Evolutionary conservation across 2,888 invertebrate species (phyloP), one percentile per base, ranked within the genome.

Genomic region (Lithophane leautieri): DNA sequence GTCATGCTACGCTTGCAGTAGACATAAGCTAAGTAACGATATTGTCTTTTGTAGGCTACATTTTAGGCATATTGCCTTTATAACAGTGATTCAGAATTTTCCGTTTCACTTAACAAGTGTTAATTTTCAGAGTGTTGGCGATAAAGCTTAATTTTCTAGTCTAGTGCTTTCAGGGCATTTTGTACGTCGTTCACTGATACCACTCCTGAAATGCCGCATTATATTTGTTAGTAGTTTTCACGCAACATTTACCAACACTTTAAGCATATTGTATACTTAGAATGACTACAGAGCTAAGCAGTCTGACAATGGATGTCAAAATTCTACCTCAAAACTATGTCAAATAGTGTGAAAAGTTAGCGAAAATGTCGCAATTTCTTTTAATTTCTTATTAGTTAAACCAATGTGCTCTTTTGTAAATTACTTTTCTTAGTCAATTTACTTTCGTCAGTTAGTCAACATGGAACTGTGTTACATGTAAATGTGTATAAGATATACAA

Each of bases 111-210:
- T 70, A 22, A 60, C 54, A 68, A 84, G 63, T 72, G 70, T 73
- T 81, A 75, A 78, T 83, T 81, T 76, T 61, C 70, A 61, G 66
- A 85, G 79, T 79, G 72, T 76, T 79, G 42, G 68, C 70, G 72
- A 77, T 74, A 83, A 84, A 84, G 65, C 77, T 78, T 86, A 86
- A 86, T 86, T 77, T 79, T 79, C 77, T 76, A 65, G 69, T 77
- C 77, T 73, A 72, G 67, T 73, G 65, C 74, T 86, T 83, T 77
- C 52, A 63, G 66, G 65, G 73, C 65, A 73, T 85, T 82, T 85
- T 71, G 73, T 74, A 72, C 71, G 70, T 82, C 77, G 54, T 82
- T 72, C 63, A 66, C 68, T 73, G 86, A 72, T 74, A 72, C 47
- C 73, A 65, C 62, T 76, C 52, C 58, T 56, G 71, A 63, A 76